phyloP scores from a whole-genome alignment of 1,140 invertebrate genomes.

The Mycetomoellerius zeteki region DNA sequence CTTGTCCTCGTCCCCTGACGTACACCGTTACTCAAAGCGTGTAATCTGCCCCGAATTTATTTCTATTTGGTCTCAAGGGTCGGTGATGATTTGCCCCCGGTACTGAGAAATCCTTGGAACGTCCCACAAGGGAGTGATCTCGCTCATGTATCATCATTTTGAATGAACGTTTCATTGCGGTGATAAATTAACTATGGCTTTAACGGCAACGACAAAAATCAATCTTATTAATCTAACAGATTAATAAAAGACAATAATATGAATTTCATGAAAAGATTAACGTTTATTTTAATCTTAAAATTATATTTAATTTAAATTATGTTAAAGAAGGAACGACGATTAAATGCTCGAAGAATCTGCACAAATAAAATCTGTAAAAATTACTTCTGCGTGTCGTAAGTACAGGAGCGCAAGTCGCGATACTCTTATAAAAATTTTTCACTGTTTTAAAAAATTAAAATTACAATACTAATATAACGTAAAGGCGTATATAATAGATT shows the following conservation, averaged over 20 bases:
- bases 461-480: too few relatives aligned
- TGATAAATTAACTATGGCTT: slow-evolving; percentile 15
- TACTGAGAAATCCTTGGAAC: slow-evolving; percentile 61
- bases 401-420: not conserved
- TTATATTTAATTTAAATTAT: not conserved
- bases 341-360: not conserved
- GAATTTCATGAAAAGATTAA: not conserved
- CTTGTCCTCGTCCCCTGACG: slow-evolving; percentile 26
- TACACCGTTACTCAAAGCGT: slow-evolving; percentile 38
- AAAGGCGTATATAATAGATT: too few relatives aligned
- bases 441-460: too few relatives aligned
- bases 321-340: not conserved
- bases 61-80: slow-evolving; percentile 80
- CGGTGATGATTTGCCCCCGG: slow-evolving; percentile 62
- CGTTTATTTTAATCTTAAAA: not conserved
- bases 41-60: slow-evolving; percentile 76
- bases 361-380: not conserved
- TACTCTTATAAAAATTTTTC: too few relatives aligned
- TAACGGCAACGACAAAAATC: not conserved
- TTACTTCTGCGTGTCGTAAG: not conserved
- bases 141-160: slow-evolving; percentile 51
- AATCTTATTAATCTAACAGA: not conserved
- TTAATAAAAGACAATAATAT: not conserved
- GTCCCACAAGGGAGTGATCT: slow-evolving; percentile 68
- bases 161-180: slow-evolving; percentile 10